Evolutionary conservation across 2,888 invertebrate species (phyloP).

Genomic region (Resseliella maxima): DNA sequence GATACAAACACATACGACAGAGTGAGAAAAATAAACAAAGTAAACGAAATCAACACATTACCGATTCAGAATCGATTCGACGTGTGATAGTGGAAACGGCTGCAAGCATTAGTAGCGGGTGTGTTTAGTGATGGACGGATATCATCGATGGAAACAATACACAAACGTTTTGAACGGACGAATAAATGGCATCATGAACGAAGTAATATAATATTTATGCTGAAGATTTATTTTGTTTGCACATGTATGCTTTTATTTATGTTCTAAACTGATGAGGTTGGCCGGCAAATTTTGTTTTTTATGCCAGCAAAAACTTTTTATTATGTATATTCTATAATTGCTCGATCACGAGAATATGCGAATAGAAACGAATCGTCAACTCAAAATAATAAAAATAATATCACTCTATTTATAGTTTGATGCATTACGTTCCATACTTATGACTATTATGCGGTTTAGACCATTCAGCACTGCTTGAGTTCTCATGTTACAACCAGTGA

Average conservation of each 20-base stretch:
- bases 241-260: neutral
- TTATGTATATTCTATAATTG: neutral
- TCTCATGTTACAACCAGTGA: neutral
- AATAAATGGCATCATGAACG: neutral
- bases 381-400: neutral
- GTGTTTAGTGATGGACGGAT: conserved; percentile 1
- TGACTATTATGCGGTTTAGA: neutral
- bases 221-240: conserved; percentile 14
- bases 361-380: neutral
- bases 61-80: conserved; percentile 1
- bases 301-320: neutral
- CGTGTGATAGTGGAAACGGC: neutral
- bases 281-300: neutral
- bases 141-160: neutral
- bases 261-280: neutral
- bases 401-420: conserved; percentile 17
- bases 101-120: neutral
- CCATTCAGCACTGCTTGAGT: neutral
- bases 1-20: neutral
- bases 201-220: neutral
- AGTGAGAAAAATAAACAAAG: neutral
- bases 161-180: neutral
- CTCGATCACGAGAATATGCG: neutral
- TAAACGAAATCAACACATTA: neutral
- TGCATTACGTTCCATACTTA: too few relatives aligned